Base-by-base conservation (phyloP, 2,113 vertebrate genomes). In the Entosphenus tridentatus region DNA sequence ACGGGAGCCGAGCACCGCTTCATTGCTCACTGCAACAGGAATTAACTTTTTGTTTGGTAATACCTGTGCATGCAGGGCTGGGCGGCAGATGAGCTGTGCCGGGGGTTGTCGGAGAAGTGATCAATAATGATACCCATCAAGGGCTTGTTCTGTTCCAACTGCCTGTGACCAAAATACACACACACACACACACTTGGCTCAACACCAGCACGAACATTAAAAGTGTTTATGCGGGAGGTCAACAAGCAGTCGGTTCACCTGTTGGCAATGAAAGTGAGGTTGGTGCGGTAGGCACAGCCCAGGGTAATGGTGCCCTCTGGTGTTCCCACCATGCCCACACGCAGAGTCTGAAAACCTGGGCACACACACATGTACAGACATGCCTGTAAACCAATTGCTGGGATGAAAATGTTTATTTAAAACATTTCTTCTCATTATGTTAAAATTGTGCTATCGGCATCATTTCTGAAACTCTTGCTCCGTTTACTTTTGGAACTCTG, bases 81-180 rank as follows among this genome's bases (percentile, higher is more conserved):
- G 82, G 86, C 83, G 75, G 84, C 87, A 69, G 88, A 88, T 77
- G 87, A 82, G 77, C 82, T 86, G 78, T 84, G 76, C 70, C 84
- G 84, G 73, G 93, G 89, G 76, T 85, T 86, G 78, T 97, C 93
- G 80, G 96, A 86, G 75, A 96, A 98, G 78, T 98, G 93, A 80
- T 98, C 93, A 77, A 95, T 91, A 72, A 98, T 96, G 80, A 98
- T 96, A 68, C 90, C 93, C 91, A 95, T 92, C 81, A 98, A 95
- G 57, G 92, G 90, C 74, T 84, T 86, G 9, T 87, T 86, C 76
- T 86, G 84, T 78, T 96, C 92, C 82, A 91, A 92, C 77, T 95
- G 90, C 78, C 93, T 98, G 85, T 72, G 80, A 81, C 71, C 56
- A 67, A 70, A 70, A 67, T 65, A 58, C 62, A 58, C 62, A 57